Base-by-base conservation (phyloP, 2,113 vertebrate species). In the Melanotaenia duboulayi region DNA sequence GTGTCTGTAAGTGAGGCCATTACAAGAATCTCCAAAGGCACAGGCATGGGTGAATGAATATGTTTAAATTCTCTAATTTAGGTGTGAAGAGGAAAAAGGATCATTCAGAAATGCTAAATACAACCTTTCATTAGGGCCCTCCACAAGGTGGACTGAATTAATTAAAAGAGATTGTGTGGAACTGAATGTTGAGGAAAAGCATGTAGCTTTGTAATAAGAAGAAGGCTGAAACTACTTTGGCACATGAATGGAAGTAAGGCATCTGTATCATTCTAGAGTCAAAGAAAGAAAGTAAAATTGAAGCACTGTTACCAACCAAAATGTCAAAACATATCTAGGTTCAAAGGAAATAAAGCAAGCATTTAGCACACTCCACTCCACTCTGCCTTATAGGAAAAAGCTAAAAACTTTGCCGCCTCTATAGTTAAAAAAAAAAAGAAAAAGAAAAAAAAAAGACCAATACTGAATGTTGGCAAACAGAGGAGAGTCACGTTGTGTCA, bases 211-310 rank as follows among this genome's bases (percentile, higher is more conserved):
- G 73, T 70, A 76, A 77, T 32, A 78, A 86, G 54, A 78, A 86
- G 54, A 89, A 83, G 83, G 87, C 89, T 81, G 81, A 77, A 88
- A 89, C 91, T 92, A 93, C 90, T 93, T 93, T 94, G 92, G 93
- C 92, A 92, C 91, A 91, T 89, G 90, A 80, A 93, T 91, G 91
- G 89, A 92, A 92, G 89, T 94, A 94, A 94, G 93, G 93, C 93
- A 94, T 92, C 83, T 88, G 90, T 90, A 89, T 90, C 88, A 81
- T 91, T 90, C 87, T 76, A 76, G 74, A 86, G 82, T 83, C 67
- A 62, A 69, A 56, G 67, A 28, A 40, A 59, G 57, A 71, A 66
- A 73, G 60, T 84, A 24, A 63, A 91, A 86, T 77, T 87, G 87
- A 82, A 86, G 80, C 88, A 88, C 72, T 86, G 84, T 85, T 81